Percentiles rank a stretch among this genome's conserved stretches.
These are phyloP conservation scores for Oreotrochilus melanogaster DNA, from an alignment of 2,113 vertebrate species.

Conservation along the genomic window DNA sequence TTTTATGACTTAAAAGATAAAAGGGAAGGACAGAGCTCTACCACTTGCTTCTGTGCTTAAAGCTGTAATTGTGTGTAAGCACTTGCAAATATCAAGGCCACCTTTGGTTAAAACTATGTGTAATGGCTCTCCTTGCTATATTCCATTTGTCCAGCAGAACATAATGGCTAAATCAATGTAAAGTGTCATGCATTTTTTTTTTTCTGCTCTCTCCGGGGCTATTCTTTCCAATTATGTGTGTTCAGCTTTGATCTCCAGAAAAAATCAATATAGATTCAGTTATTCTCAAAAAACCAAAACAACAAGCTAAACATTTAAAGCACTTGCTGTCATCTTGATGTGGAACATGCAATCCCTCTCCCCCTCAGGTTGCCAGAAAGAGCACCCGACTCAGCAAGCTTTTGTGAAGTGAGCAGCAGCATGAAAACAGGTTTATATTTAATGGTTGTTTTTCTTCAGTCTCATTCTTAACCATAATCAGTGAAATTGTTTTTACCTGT, in stretches of 20 bases:
- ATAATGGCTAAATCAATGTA: slow-evolving; percentile 46
- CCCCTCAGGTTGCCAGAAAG: not conserved
- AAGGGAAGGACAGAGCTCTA: not conserved
- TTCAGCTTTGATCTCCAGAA: slow-evolving; percentile 40
- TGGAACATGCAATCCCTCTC: not conserved
- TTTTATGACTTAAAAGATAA: slow-evolving; percentile 5
- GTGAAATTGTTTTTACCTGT: not conserved
- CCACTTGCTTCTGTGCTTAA: not conserved
- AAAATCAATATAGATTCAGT: slow-evolving; percentile 63
- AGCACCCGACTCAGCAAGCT: not conserved
- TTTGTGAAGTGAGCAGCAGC: not conserved
- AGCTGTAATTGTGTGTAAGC: slow-evolving; percentile 22
- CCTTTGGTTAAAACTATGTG: not conserved
- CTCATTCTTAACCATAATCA: slow-evolving; percentile 1
- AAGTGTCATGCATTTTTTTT: slow-evolving; percentile 37
- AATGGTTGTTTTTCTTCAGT: not conserved
- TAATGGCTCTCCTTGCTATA: slow-evolving; percentile 35
- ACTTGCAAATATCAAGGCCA: slow-evolving; percentile 50
- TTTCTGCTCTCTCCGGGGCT: not conserved
- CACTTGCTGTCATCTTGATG: slow-evolving; percentile 28
- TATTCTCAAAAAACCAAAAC: slow-evolving; percentile 3
- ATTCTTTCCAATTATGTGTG: slow-evolving; percentile 21
- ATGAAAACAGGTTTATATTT: slow-evolving; percentile 5
- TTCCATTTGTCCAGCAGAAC: not conserved
- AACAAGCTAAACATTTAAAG: slow-evolving; percentile 29